These are phyloP conservation scores for Tenualosa thibaudeaui DNA, from an alignment of 2,797 vertebrate species.

Conservation along the genomic window DNA sequence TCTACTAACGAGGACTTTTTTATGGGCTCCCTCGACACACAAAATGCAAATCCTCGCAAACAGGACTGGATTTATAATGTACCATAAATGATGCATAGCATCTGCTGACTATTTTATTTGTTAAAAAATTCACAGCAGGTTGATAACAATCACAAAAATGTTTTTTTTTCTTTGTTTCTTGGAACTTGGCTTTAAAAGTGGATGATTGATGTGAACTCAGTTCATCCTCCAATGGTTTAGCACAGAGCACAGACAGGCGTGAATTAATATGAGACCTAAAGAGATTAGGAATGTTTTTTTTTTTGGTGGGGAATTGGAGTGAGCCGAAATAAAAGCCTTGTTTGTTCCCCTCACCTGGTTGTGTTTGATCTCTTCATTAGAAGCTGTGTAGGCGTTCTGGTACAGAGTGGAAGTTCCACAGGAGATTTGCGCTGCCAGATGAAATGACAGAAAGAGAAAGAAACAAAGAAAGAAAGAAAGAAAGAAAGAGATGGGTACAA, in stretches of 20 bases:
- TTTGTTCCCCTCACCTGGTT: conserved; percentile 82
- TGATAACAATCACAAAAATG: not conserved
- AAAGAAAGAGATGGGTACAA: not conserved
- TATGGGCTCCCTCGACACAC: not conserved
- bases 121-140: not conserved
- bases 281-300: not conserved
- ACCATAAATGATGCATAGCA: not conserved
- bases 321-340: not conserved
- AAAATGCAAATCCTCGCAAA: not conserved
- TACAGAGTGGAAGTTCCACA: conserved; percentile 95
- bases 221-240: not conserved
- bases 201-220: not conserved
- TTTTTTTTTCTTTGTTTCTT: too few relatives aligned
- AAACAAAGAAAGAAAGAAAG: not conserved
- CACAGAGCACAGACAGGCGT: not conserved
- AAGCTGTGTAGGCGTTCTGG: conserved; percentile 92
- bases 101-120: not conserved
- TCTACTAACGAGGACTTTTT: conserved; percentile 16
- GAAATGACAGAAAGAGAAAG: conserved; percentile 16
- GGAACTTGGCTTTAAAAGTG: not conserved
- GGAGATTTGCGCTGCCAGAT: conserved; percentile 81
- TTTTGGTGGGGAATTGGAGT: not conserved
- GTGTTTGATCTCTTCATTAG: conserved; percentile 93
- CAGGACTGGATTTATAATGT: not conserved
- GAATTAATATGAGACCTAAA: not conserved